Percentiles rank a stretch among this genome's conserved stretches.
Evolutionary conservation across 2,888 invertebrate genomes (phyloP).

Genomic region (Clitarchus hookeri): DNA sequence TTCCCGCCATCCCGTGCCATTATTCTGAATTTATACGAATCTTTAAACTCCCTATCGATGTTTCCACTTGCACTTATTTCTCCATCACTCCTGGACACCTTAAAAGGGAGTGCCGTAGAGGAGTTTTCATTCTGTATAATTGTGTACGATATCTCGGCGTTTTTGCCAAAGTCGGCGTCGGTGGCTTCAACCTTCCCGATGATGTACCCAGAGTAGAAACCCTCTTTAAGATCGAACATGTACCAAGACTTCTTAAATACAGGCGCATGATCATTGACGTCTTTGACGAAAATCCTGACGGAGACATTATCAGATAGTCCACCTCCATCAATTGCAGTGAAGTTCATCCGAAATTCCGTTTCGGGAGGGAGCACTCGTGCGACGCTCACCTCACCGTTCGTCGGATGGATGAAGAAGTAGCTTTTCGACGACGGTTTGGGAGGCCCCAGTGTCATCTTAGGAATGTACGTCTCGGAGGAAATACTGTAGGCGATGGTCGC

Average conservation of each 20-base stretch:
- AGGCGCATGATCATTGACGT: conserved; percentile 84
- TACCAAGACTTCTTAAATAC: conserved; percentile 83
- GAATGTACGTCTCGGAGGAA: conserved; percentile 68
- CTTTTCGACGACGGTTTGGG: conserved; percentile 56
- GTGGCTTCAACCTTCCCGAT: conserved; percentile 78
- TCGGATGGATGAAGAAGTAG: conserved; percentile 76
- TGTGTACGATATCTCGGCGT: conserved; percentile 76
- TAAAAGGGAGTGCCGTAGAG: conserved; percentile 64
- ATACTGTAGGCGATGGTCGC: conserved; percentile 74
- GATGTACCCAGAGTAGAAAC: conserved; percentile 69
- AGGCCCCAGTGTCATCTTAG: conserved; percentile 55
- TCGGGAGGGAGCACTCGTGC: conserved; percentile 74
- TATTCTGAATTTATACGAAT: conserved; percentile 72
- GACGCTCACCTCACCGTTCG: conserved; percentile 74
- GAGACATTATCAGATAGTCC: conserved; percentile 72
- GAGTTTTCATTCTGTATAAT: conserved; percentile 55
- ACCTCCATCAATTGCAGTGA: conserved; percentile 77
- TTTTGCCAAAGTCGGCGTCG: conserved; percentile 79
- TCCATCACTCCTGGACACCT: conserved; percentile 70
- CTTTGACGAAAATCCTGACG: conserved; percentile 72
- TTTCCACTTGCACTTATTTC: conserved; percentile 73
- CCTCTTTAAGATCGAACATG: conserved; percentile 80
- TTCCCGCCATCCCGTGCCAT: conserved; percentile 75
- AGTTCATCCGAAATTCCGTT: conserved; percentile 73
- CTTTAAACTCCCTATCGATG: conserved; percentile 72